Evolutionary conservation across 2,888 invertebrate genomes (phyloP), one percentile per base, ranked within the genome.

Genomic region (Trichopria drosophilae): DNA sequence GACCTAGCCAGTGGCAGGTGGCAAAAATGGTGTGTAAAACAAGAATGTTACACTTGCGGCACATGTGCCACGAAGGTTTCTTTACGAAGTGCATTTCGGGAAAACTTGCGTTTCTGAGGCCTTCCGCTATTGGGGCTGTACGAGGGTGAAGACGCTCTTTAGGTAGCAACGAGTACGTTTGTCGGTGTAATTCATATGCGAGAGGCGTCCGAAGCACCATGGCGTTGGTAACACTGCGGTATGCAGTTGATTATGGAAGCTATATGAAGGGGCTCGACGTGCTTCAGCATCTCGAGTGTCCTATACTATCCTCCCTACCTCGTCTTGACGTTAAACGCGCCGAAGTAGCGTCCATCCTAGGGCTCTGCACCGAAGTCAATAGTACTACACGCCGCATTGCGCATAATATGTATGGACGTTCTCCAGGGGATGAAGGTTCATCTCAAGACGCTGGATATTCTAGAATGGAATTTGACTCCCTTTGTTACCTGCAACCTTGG

Each of bases 211-310:
- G 63, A 64, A 62, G 66, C 65, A 63, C 65, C 61, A 57, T 55
- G 57, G 54, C 52, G 54, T 52, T 57, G 53, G 58, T 71, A 73
- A 73, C 72, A 72, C 68, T 72, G 73, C 63, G 73, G 73, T 73
- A 73, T 73, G 73, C 73, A 73, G 72, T 74, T 74, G 73, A 74
- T 74, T 74, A 74, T 74, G 70, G 73, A 72, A 66, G 72, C 71
- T 72, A 68, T 73, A 74, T 73, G 71, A 74, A 73, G 73, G 72
- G 68, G 66, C 72, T 71, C 72, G 72, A 73, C 73, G 73, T 74
- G 73, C 72, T 64, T 71, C 62, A 69, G 73, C 73, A 74, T 73
- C 73, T 73, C 72, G 73, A 74, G 72, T 70, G 72, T 68, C 67
- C 67, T 66, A 68, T 68, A 67, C 67, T 57, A 58, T 45, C 51